These are phyloP conservation scores for Sitta europaea DNA, from an alignment of 2,113 vertebrate genomes.

Conservation along the genomic window DNA sequence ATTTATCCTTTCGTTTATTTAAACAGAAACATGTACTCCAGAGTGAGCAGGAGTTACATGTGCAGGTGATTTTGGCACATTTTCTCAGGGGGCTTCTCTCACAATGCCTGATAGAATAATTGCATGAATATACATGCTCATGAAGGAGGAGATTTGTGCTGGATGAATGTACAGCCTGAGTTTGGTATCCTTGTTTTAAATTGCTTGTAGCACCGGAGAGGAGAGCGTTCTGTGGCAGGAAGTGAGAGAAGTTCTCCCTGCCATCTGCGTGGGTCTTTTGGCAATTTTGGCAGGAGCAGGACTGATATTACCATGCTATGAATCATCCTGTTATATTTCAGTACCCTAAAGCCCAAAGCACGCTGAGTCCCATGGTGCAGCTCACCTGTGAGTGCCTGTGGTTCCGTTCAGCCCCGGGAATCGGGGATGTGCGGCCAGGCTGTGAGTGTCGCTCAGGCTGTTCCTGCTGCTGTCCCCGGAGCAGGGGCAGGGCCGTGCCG, in stretches of 20 bases:
- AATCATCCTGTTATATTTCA: neutral
- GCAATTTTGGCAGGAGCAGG: neutral
- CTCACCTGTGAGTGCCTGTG: rapidly evolving
- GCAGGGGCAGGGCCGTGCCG: too few species aligned
- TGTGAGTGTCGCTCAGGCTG: rapidly evolving
- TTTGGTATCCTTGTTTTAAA: neutral
- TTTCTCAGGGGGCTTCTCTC: neutral
- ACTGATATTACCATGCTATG: neutral
- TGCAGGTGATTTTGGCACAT: neutral
- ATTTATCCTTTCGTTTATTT: neutral
- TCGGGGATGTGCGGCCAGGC: rapidly evolving
- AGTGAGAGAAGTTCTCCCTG: neutral
- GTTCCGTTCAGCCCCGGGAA: neutral
- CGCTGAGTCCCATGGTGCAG: rapidly evolving
- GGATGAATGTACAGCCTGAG: neutral
- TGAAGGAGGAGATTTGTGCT: neutral
- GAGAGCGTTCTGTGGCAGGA: neutral
- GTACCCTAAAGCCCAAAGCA: rapidly evolving
- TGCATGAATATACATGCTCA: neutral
- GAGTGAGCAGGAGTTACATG: neutral
- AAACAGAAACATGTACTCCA: neutral
- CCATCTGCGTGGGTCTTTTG: rapidly evolving
- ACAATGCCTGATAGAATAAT: rapidly evolving
- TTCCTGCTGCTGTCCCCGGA: too few species aligned
- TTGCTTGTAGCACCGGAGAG: neutral